phyloP scores from a whole-genome alignment of 2,113 vertebrate genomes.

The Sarotherodon lohbergeri region DNA sequence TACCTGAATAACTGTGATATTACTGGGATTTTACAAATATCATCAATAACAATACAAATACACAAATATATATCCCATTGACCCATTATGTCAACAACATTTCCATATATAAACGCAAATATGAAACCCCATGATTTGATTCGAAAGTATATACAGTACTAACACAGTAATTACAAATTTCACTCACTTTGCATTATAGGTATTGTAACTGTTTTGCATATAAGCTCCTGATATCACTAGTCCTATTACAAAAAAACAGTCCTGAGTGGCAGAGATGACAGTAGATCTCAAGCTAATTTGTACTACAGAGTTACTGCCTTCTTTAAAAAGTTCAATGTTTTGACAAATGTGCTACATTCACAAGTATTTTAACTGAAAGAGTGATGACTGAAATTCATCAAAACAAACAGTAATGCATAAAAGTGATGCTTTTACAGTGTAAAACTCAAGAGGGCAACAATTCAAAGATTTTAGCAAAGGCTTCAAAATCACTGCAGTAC shows the following conservation, averaged over 20 bases:
- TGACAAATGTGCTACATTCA: neutral
- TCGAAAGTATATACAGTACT: constrained; percentile 36
- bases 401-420: neutral
- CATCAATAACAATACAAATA: neutral
- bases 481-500: neutral
- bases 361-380: neutral
- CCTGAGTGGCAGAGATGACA: constrained; percentile 18
- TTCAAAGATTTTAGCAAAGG: neutral
- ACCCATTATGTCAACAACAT: neutral
- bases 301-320: neutral
- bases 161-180: neutral
- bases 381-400: neutral
- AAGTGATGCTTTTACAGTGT: neutral
- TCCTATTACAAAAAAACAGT: neutral
- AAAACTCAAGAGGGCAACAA: neutral
- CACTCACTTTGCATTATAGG: neutral
- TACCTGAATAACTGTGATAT: neutral
- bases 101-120: neutral
- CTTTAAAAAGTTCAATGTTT: neutral
- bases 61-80: neutral
- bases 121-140: neutral
- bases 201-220: neutral
- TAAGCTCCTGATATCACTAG: neutral
- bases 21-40: neutral
- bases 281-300: neutral